These are phyloP conservation scores for Melanotaenia nigrans DNA, from an alignment of 2,797 vertebrate genomes.

Conservation along the genomic window DNA sequence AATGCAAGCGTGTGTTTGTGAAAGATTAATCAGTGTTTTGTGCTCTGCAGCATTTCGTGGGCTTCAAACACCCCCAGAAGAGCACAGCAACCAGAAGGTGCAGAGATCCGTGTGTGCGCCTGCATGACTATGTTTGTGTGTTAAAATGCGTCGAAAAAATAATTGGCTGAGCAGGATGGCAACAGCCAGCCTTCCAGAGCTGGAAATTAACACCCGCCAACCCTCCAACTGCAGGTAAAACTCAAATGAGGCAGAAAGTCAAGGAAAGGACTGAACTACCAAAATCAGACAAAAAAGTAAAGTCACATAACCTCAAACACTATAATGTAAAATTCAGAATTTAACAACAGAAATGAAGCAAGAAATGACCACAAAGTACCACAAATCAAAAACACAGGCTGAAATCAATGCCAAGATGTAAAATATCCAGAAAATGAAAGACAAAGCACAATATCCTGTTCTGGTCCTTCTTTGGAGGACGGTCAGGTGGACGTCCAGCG, in stretches of 20 bases:
- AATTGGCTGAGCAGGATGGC: conserved; percentile 27
- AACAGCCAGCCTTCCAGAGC: conserved; percentile 29
- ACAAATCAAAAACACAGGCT: too few relatives aligned
- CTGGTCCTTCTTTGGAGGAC: too few relatives aligned
- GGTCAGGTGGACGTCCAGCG: not conserved
- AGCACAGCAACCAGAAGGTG: conserved; percentile 52
- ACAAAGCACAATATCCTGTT: not conserved
- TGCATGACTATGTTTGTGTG: conserved; percentile 25
- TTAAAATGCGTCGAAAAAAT: conserved; percentile 25
- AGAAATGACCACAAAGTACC: too few relatives aligned
- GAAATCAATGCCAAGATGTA: too few relatives aligned
- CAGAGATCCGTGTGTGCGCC: conserved; percentile 33
- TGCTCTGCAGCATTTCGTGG: conserved; percentile 57
- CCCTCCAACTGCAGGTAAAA: conserved; percentile 43
- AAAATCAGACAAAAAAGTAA: not conserved
- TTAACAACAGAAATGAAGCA: too few relatives aligned
- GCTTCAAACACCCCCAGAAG: conserved; percentile 59
- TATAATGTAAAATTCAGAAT: too few relatives aligned
- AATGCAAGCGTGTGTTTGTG: conserved; percentile 13
- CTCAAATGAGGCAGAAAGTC: not conserved
- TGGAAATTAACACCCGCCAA: conserved; percentile 43
- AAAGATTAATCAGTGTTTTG: conserved; percentile 56
- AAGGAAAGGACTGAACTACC: not conserved
- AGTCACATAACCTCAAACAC: too few relatives aligned
- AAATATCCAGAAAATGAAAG: not conserved